Evolutionary conservation across 2,113 vertebrate species (phyloP), one percentile per base, ranked within the genome.

Genomic region (Campylorhamphus procurvoides): DNA sequence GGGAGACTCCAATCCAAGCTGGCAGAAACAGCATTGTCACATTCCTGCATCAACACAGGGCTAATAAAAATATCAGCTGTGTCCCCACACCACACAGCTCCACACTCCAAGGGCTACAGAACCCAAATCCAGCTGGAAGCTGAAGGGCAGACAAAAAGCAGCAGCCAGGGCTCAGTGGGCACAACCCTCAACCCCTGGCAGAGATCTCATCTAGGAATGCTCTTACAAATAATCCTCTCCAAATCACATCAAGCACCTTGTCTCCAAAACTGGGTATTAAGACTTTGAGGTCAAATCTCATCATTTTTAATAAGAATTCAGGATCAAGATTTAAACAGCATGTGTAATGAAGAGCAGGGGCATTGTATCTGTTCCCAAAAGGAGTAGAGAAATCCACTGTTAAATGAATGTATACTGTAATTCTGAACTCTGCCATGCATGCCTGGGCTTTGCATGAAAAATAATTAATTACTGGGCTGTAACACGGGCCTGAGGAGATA

Each of bases 191-290:
- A 50, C 78, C 85, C 29, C 22, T 72, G 5, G 9, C 84, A 37
- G 71, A 84, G 92, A 96, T 95, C 67, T 96, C 89, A 95, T 95
- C 91, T 94, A 44, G 0, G 59, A 84, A 96, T 72, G 79, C 78
- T 95, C 93, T 96, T 95, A 71, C 92, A 96, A 96, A 96, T 96
- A 95, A 97, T 96, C 96, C 89, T 85, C 90, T 31, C 66, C 64
- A 95, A 97, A 96, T 93, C 91, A 89, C 88, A 82, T 93, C 80
- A 83, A 93, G 93, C 89, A 96, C 84, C 87, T 93, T 89, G 90
- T 91, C 93, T 92, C 96, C 83, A 94, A 96, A 97, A 87, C 42
- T 62, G 89, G 56, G 92, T 94, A 95, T 96, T 94, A 95, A 95
- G 90, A 92, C 87, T 90, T 64, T 64, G 77, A 96, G 94, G 96